Percentiles rank a stretch among this genome's conserved stretches.
These are phyloP conservation scores for Sycophila texana DNA, from an alignment of 2,888 invertebrate species.

Conservation along the genomic window DNA sequence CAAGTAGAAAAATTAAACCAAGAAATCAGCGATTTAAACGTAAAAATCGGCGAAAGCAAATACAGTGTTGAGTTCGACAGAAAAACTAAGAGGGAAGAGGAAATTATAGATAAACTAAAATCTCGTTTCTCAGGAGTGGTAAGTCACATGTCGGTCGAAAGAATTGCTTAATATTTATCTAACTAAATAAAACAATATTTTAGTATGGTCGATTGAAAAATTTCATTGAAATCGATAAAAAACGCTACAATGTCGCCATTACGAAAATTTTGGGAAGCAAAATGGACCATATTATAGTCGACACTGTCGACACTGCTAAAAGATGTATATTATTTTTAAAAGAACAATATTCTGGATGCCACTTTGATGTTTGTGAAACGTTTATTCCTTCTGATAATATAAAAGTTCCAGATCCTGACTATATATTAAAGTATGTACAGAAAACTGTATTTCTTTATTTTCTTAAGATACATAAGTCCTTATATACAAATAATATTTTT, in stretches of 20 bases:
- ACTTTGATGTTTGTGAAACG: conserved; percentile 87
- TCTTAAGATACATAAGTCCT: no score
- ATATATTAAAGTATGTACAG: no score
- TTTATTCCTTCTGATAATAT: conserved; percentile 96
- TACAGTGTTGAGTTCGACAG: neutral
- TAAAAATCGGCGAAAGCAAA: conserved; percentile 22
- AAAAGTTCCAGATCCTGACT: conserved; percentile 73
- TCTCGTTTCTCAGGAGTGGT: conserved; percentile 86
- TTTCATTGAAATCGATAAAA: conserved; percentile 2
- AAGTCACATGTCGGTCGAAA: conserved; percentile 19
- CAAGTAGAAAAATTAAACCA: neutral
- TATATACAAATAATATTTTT: neutral
- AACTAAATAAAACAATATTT: neutral
- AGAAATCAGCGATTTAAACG: conserved; percentile 26
- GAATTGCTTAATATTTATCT: neutral
- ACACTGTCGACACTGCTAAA: conserved; percentile 93
- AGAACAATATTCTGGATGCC: conserved; percentile 85
- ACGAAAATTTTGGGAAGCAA: conserved; percentile 97
- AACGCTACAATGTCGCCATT: conserved; percentile 90
- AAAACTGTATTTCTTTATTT: no score
- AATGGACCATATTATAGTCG: conserved; percentile 98
- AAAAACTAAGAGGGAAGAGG: conserved; percentile 82
- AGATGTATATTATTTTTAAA: conserved; percentile 94
- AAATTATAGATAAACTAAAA: conserved; percentile 35
- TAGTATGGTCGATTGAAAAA: conserved; percentile 45